Percentiles rank a stretch among this genome's conserved stretches.
Conservation (phyloP, 2,888 invertebrate genomes). For the Cancer borealis region DNA sequence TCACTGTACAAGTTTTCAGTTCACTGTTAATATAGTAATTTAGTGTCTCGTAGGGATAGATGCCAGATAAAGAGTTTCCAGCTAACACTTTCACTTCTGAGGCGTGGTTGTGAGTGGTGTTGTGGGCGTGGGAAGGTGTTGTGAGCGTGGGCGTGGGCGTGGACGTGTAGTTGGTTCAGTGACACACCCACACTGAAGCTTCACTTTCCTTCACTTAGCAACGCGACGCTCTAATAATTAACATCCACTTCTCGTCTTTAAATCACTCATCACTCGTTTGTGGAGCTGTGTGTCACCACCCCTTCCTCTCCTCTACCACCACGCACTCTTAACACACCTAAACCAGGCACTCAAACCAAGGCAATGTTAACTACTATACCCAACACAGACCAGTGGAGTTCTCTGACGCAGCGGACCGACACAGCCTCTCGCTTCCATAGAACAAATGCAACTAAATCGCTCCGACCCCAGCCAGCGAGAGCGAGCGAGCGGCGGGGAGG, state of each 20-base stretch:
- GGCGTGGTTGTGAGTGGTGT: not conserved
- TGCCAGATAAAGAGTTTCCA: not conserved
- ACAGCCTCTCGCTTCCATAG: not conserved
- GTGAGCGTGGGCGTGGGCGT: not conserved
- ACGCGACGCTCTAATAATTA: not conserved
- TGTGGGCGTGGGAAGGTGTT: too few species aligned
- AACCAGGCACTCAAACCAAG: not conserved
- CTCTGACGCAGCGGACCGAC: not conserved
- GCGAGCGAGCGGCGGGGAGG: not conserved
- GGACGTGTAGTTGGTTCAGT: not conserved
- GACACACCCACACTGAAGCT: not conserved
- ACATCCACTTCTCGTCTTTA: not conserved
- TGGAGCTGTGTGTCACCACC: not conserved
- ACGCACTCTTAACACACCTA: not conserved
- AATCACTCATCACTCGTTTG: constrained; percentile 8
- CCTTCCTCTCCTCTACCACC: not conserved
- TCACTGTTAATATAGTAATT: not conserved
- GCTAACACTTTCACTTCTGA: not conserved
- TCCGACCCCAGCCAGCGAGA: not conserved
- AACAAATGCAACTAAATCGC: not conserved
- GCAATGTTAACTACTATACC: not conserved
- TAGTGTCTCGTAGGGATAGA: not conserved
- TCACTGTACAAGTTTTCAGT: not conserved
- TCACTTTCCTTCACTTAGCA: not conserved
- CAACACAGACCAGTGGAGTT: not conserved